These are phyloP conservation scores for Meda fulgida DNA, from an alignment of 2,797 vertebrate species.

Conservation along the genomic window DNA sequence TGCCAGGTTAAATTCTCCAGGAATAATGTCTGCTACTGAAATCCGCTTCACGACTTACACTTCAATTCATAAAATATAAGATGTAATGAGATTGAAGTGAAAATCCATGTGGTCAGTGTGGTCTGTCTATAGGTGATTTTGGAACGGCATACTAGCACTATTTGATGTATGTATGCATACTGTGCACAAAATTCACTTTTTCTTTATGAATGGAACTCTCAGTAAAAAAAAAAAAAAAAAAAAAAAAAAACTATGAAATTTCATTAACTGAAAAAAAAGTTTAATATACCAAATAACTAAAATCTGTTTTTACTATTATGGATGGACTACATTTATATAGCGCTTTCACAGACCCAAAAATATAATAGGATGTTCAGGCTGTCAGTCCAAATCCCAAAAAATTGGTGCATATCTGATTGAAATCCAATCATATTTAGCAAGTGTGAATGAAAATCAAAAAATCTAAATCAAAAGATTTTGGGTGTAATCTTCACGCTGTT, in stretches of 20 bases:
- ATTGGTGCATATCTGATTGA: no score
- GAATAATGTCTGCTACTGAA: slow-evolving; percentile 40
- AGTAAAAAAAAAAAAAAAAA: neutral
- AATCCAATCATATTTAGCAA: no score
- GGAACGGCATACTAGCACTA: neutral
- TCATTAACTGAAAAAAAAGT: neutral
- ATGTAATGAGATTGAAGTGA: neutral
- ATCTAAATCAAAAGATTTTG: no score
- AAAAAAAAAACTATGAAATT: neutral
- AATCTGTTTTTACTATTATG: neutral
- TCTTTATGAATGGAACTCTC: neutral
- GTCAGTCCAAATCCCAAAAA: no score
- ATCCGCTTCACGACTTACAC: neutral
- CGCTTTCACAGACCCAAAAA: no score
- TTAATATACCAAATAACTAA: neutral
- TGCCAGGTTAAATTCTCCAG: slow-evolving; percentile 63
- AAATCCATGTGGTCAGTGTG: neutral
- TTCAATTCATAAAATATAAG: slow-evolving; percentile 21
- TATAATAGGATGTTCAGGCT: no score
- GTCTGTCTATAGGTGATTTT: neutral
- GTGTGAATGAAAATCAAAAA: no score
- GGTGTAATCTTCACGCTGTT: neutral
- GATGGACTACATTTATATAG: no score
- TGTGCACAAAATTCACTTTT: neutral
- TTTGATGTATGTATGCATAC: neutral